A percentile compares a stretch with the other conserved stretches of the same genome.
Conservation (phyloP, 2,888 invertebrate species). For the Eustalomyia histrio region DNA sequence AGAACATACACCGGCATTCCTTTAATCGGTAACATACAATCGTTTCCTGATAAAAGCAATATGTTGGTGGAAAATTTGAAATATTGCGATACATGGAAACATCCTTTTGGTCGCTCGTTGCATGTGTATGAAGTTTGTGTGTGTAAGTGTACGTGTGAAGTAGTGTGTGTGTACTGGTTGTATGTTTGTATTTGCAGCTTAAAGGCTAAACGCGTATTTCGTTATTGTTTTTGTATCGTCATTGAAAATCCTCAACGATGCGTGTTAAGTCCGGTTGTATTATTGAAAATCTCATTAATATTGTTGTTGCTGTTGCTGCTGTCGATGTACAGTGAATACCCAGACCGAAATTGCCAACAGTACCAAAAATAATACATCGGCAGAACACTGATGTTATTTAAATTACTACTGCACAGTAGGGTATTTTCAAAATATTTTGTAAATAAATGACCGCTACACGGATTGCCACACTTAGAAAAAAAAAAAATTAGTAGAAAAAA, state of each 20-base stretch:
- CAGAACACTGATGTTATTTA: too few relatives aligned
- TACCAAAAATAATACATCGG: too few relatives aligned
- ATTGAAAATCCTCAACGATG: slow-evolving; percentile 23
- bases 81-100: slow-evolving; percentile 15
- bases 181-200: slow-evolving; percentile 3
- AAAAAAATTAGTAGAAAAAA: too few relatives aligned
- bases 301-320: background rate
- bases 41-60: slow-evolving; percentile 34
- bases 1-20: background rate
- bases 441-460: too few relatives aligned
- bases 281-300: slow-evolving; percentile 34
- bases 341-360: background rate
- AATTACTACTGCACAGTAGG: too few relatives aligned
- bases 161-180: background rate
- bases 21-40: slow-evolving; percentile 12
- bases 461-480: too few relatives aligned
- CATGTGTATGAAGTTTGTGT: too few relatives aligned
- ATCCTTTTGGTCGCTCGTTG: background rate
- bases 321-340: background rate
- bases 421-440: too few relatives aligned
- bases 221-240: slow-evolving; percentile 9
- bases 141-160: too few relatives aligned
- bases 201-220: slow-evolving; percentile 15
- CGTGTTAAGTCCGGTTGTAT: slow-evolving; percentile 42
- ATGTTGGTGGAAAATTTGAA: slow-evolving; percentile 15